These are phyloP conservation scores for Oxystoma pomonae DNA, from an alignment of 2,888 invertebrate genomes.

Conservation along the genomic window DNA sequence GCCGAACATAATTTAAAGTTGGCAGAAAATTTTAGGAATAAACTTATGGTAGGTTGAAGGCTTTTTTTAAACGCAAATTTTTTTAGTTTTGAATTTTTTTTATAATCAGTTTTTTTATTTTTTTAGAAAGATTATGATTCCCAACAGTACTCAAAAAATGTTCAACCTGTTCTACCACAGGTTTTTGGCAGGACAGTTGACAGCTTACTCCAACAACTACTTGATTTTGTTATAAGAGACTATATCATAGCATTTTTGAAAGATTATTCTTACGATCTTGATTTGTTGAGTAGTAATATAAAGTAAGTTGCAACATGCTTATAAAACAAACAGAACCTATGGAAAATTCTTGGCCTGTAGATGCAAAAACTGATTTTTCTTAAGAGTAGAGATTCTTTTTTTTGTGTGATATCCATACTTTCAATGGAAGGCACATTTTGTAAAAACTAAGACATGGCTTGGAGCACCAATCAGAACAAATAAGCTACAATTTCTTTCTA, in stretches of 20 bases:
- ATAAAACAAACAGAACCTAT: too few relatives aligned
- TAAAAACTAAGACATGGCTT: too few relatives aligned
- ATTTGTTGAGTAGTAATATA: slow-evolving; percentile 48
- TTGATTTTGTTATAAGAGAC: slow-evolving; percentile 76
- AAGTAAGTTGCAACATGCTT: slow-evolving; percentile 50
- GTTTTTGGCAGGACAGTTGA: slow-evolving; percentile 82
- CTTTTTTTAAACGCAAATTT: too few relatives aligned
- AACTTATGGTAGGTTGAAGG: slow-evolving; percentile 56
- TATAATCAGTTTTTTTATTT: too few relatives aligned
- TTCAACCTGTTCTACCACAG: slow-evolving; percentile 59
- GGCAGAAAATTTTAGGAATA: slow-evolving; percentile 56
- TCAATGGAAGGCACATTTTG: too few relatives aligned
- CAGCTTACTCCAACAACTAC: slow-evolving; percentile 73
- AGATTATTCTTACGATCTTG: slow-evolving; percentile 52
- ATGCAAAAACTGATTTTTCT: too few relatives aligned
- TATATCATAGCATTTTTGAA: slow-evolving; percentile 75
- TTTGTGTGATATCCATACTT: not conserved
- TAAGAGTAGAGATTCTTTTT: too few relatives aligned
- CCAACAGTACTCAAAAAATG: slow-evolving; percentile 25
- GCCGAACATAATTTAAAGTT: slow-evolving; percentile 60
- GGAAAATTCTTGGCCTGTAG: too few relatives aligned
- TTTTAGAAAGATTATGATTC: slow-evolving; percentile 41
- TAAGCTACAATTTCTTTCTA: too few relatives aligned
- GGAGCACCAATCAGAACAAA: too few relatives aligned
- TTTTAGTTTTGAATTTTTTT: too few relatives aligned